Evolutionary conservation across 2,113 vertebrate genomes (phyloP), one percentile per base, ranked within the genome.

Genomic region (Crocuta crocuta): DNA sequence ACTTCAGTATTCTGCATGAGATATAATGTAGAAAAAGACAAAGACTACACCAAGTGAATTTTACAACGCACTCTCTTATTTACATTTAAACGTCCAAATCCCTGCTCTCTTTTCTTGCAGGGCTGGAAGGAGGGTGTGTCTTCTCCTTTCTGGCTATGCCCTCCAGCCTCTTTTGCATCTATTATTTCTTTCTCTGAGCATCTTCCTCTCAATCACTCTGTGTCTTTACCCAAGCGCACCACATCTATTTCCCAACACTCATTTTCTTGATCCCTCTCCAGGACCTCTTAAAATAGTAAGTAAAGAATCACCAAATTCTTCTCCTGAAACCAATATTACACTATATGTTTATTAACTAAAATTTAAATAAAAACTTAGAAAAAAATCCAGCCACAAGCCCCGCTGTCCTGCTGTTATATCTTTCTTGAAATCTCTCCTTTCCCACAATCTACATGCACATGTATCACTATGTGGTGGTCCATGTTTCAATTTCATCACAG

Each of bases 401-500:
- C 17, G 2, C 8, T 71, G 23, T 55, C 23, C 5, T 66, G 21
- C 2, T 24, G 2, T 16, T 68, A 24, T 4, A 19, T 81, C 50
- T 86, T 70, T 53, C 66, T 39, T 33, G 48, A 83, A 92, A 71
- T 21, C 23, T 45, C 61, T 68, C 31, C 9, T 94, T 26, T 80
- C 33, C 58, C 35, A 80, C 58, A 94, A 33, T 19, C 16, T 19
- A 76, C 91, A 63, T 13, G 13, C 61, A n/a, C 10, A 17, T 16
- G 23, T 35, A 48, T 83, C 17, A 50, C 39, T 45, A 58, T 28
- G 4, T 35, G 80, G 87, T 66, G 68, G 35, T 12, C 66, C 55
- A 66, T n/a, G 61, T 92, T 96, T 94, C 87, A 26, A 35, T 53
- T 79, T 70, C 71, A 33, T 73, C 94, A 96, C 55, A 11, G 10